Percentiles rank a stretch among this genome's conserved stretches.
Evolutionary conservation across 2,888 invertebrate species (phyloP).

Genomic region (Tenthredo scrophulariae): DNA sequence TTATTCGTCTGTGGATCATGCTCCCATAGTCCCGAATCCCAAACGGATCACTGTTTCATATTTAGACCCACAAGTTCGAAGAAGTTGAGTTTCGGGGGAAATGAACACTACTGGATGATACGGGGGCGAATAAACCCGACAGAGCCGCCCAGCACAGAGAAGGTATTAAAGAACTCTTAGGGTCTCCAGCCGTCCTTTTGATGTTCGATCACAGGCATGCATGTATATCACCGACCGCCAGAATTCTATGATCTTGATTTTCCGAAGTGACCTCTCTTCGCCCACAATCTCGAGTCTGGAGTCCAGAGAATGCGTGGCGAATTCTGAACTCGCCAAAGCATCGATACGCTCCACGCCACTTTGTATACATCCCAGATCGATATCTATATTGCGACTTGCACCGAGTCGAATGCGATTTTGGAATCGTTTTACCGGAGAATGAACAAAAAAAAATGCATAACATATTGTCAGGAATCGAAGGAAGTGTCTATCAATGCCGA

Average conservation of each 20-base stretch:
- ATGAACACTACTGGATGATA: neutral
- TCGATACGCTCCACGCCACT: neutral
- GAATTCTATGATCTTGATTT: slow-evolving; percentile 43
- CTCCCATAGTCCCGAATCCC: neutral
- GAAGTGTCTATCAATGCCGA: neutral
- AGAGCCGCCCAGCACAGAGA: slow-evolving; percentile 29
- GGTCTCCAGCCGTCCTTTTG: slow-evolving; percentile 10
- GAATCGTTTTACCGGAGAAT: neutral
- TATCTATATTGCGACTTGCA: neutral
- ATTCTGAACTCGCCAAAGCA: neutral
- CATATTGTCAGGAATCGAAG: neutral
- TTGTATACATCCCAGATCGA: neutral
- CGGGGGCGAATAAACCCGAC: slow-evolving; percentile 14
- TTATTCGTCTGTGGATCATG: neutral
- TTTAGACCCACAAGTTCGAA: neutral
- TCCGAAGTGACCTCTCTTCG: neutral
- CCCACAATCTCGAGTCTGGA: neutral
- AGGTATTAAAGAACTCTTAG: slow-evolving; percentile 28
- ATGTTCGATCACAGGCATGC: slow-evolving; percentile 15
- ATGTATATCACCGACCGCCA: neutral
- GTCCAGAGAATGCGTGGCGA: neutral
- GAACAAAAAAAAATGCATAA: neutral
- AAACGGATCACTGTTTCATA: slow-evolving; percentile 17
- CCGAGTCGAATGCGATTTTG: neutral
- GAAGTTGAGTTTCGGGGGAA: neutral